Conservation (phyloP, 92 coral and sea anemone species). For the Desmophyllum pertusum region DNA sequence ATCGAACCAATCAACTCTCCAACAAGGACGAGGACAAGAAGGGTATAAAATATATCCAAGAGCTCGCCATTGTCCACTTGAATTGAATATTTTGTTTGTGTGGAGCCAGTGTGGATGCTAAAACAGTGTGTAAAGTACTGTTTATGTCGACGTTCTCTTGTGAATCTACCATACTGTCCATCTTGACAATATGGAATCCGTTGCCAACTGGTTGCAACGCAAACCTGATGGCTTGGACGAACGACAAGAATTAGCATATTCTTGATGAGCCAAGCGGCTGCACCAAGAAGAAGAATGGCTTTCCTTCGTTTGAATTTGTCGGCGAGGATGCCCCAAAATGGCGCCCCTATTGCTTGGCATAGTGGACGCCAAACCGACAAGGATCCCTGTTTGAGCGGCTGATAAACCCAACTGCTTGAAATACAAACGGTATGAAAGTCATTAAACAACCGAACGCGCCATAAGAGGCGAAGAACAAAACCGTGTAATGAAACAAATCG, state of each 20-base stretch:
- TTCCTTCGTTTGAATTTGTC: conserved; percentile 35
- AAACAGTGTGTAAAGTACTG: background rate
- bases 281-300: conserved; percentile 22
- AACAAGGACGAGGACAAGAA: conserved; percentile 21
- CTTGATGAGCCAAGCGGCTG: conserved; percentile 23
- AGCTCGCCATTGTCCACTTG: conserved; percentile 39
- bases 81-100: conserved; percentile 9
- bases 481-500: conserved; percentile 42
- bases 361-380: conserved; percentile 58
- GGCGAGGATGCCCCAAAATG: conserved; percentile 53
- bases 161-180: background rate
- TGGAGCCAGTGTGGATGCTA: background rate
- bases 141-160: background rate
- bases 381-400: conserved; percentile 57
- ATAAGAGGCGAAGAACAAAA: conserved; percentile 51
- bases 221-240: conserved; percentile 17
- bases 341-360: conserved; percentile 51
- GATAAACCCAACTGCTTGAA: conserved; percentile 72
- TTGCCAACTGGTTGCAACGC: background rate
- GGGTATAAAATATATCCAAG: conserved; percentile 6
- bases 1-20: conserved; percentile 43
- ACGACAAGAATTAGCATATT: conserved; percentile 17
- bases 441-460: conserved; percentile 55
- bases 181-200: background rate
- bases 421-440: conserved; percentile 58